A percentile compares a stretch with the other conserved stretches of the same genome.
Evolutionary conservation across 2,113 vertebrate genomes (phyloP).

Genomic region (Hyperopisus bebe): DNA sequence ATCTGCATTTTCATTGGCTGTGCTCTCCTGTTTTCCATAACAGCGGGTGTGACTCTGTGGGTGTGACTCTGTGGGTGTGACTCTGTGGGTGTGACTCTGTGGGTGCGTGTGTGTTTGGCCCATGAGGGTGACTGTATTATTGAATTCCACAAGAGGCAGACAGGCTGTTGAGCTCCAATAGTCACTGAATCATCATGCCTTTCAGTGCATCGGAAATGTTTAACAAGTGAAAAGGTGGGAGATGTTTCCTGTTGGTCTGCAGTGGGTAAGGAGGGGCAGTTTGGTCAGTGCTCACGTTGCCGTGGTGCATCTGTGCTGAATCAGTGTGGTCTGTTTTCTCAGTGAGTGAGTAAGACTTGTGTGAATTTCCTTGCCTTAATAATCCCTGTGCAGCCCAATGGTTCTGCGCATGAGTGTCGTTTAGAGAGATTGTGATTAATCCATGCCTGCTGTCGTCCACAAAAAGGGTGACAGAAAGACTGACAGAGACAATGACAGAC

Average conservation of each 20-base stretch:
- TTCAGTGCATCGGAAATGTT: not conserved
- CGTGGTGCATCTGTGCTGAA: not conserved
- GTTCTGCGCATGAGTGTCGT: not conserved
- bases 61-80: not conserved
- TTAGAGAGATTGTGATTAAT: not conserved
- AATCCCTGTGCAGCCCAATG: not conserved
- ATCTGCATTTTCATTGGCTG: not conserved
- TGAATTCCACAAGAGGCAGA: not conserved
- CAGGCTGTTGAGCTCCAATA: not conserved
- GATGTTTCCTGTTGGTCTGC: not conserved
- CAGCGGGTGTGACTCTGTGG: not conserved
- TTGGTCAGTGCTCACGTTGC: not conserved
- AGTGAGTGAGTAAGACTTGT: not conserved
- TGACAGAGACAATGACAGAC: not conserved
- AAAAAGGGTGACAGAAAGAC: not conserved
- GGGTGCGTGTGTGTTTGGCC: constrained; percentile 1
- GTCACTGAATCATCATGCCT: not conserved
- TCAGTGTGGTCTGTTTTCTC: not conserved
- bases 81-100: not conserved
- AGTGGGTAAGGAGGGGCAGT: not conserved
- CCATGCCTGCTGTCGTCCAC: not conserved
- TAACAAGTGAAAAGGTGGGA: not conserved
- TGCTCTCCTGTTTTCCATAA: not conserved
- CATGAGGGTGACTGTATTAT: constrained; percentile 6
- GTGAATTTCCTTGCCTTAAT: not conserved